Conservation (phyloP, 2,113 vertebrate species). For the Caranx melampygus region DNA sequence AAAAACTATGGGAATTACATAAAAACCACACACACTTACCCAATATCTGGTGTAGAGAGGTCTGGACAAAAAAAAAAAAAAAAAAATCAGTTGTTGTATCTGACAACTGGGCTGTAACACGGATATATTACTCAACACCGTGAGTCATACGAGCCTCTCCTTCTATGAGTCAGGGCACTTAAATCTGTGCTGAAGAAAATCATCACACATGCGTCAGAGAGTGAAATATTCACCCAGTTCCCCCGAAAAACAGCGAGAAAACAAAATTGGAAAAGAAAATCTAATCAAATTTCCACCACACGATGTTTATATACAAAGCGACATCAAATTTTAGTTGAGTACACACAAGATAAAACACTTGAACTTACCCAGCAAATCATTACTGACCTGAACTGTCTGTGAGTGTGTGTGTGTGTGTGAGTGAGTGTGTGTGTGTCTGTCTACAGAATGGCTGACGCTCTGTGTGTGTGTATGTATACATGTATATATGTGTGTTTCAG, state of each 20-base stretch:
- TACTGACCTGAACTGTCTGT: constrained; percentile 18
- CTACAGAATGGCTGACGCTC: constrained; percentile 23
- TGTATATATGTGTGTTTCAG: constrained; percentile 63
- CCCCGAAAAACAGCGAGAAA: neutral
- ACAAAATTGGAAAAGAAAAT: neutral
- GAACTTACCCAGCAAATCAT: neutral
- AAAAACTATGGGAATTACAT: neutral
- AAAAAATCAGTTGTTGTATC: neutral
- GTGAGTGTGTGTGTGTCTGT: constrained; percentile 33
- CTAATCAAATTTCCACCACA: neutral
- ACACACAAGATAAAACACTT: neutral
- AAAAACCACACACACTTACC: neutral
- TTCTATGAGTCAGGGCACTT: constrained; percentile 1
- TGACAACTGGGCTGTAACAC: neutral
- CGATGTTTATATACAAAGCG: neutral
- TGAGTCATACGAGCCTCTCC: constrained; percentile 50
- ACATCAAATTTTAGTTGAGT: neutral
- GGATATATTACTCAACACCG: constrained; percentile 15
- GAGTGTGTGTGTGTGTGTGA: constrained; percentile 32
- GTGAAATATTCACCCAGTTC: neutral
- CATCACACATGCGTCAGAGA: neutral
- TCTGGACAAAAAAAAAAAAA: neutral
- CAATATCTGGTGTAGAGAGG: neutral
- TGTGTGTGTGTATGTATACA: constrained; percentile 7
- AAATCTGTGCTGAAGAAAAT: neutral